Evolutionary conservation across 92 coral and sea anemone species (phyloP).

Genomic region (Umimayanthus chanpuru): DNA sequence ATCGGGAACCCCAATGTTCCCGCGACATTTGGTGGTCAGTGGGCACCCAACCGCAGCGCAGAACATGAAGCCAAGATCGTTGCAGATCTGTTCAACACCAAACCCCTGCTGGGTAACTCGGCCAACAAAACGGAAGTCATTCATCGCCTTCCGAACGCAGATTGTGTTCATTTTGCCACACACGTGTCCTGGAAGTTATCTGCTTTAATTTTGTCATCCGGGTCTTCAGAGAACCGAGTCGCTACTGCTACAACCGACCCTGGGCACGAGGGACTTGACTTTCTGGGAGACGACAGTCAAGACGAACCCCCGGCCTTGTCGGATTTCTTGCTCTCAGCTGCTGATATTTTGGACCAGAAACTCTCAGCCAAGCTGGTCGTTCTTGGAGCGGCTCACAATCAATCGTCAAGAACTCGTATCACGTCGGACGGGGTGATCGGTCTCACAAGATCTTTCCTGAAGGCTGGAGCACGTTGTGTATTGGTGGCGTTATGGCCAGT

Average conservation of each 20-base stretch:
- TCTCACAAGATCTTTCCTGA: conserved; percentile 90
- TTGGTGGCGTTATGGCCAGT: conserved; percentile 97
- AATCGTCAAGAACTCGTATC: conserved; percentile 81
- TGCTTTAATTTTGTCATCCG: conserved; percentile 88
- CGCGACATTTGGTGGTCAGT: conserved; percentile 81
- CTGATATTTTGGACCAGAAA: conserved; percentile 83
- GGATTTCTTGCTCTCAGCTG: conserved; percentile 94
- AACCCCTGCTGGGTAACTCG: conserved; percentile 81
- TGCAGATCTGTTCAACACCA: conserved; percentile 86
- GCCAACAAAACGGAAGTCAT: conserved; percentile 85
- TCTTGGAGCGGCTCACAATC: conserved; percentile 92
- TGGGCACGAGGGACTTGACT: conserved; percentile 70
- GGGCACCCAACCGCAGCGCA: conserved; percentile 91
- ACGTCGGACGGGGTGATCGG: conserved; percentile 95
- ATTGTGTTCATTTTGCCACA: conserved; percentile 97
- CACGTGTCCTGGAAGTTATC: conserved; percentile 98
- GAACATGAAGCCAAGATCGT: conserved; percentile 98
- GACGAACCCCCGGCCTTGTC: conserved; percentile 85
- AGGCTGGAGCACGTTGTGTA: conserved; percentile 91
- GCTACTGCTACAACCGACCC: conserved; percentile 58
- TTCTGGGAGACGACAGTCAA: conserved; percentile 73
- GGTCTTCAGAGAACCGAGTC: conserved; percentile 60
- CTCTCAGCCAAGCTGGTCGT: conserved; percentile 90
- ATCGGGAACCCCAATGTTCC: conserved; percentile 97
- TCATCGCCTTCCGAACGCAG: conserved; percentile 72